A percentile compares a stretch with the other conserved stretches of the same genome.
phyloP scores from a whole-genome alignment of 2,797 vertebrate species.

The Decapterus maruadsi region DNA sequence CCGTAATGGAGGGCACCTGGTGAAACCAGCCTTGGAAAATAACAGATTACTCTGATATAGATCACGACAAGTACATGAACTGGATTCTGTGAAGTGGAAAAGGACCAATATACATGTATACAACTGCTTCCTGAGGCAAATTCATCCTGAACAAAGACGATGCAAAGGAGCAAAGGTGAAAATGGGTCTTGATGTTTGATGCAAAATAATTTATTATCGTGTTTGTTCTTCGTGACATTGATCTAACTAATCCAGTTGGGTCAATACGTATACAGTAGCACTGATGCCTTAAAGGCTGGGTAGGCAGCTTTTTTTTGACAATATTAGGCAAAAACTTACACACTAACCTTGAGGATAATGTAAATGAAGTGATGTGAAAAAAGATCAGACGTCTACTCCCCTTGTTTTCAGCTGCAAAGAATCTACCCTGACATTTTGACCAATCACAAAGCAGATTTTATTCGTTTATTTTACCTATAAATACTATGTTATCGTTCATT shows the following conservation, averaged over 20 bases:
- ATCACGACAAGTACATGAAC: slow-evolving; percentile 18
- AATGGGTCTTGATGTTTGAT: background rate
- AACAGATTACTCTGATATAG: slow-evolving; percentile 45
- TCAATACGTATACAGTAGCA: no score
- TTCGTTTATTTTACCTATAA: no score
- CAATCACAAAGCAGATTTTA: no score
- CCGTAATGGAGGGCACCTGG: slow-evolving; percentile 3
- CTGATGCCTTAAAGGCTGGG: no score
- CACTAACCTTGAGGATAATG: no score
- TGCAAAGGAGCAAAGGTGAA: background rate
- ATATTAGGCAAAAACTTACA: no score
- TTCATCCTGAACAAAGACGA: background rate
- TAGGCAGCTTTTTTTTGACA: no score
- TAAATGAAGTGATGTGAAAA: no score
- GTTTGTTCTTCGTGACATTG: background rate
- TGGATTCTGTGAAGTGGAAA: slow-evolving; percentile 11
- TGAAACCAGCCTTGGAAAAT: background rate
- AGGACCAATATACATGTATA: background rate
- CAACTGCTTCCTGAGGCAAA: background rate
- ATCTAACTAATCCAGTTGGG: background rate
- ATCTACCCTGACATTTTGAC: no score
- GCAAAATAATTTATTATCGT: background rate
- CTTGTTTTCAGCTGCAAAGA: no score
- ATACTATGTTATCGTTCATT: no score
- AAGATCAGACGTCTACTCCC: no score